Base-by-base conservation (phyloP, 2,888 invertebrate species). In the Meiosimyza platycephala region DNA sequence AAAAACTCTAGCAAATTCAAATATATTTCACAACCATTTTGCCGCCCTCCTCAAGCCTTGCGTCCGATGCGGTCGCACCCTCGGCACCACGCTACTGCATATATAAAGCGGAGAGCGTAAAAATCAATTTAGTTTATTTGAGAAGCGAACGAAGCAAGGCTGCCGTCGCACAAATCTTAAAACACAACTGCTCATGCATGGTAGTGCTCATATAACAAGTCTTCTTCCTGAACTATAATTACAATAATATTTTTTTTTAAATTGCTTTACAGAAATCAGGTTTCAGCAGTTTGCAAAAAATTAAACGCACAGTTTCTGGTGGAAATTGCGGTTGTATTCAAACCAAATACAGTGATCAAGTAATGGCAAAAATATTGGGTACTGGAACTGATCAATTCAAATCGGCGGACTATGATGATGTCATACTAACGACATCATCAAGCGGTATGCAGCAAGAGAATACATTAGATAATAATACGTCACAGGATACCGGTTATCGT, bases 301-400 rank as follows among this genome's bases (percentile, higher is more conserved):
- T 94, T 12, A 90, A 92, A 79, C 90, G 92, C 76, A 92, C 93
- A 0, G 91, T 93, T 0, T 92, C 92, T 0, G 92, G 92, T 0
- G 91, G 68, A 13, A 70, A 64, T 15, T 72, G 71, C n/a, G 57
- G 71, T 3, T 76, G 70, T 28, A 57, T 62, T 9, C 72, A 73
- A 12, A 66, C 52, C 51, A 76, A 73, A 67, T 73, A 59, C 72
- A 82, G 83, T 57, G 77, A 82, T 15, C 6, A 55, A 67, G 22
- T 63, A 5, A n/a, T 55, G 33, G 55, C 55, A 6, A 33, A 67
- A 12, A 16, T 65, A 12, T n/a, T 50, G 12, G 33, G 60, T 11
- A n/a, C n/a, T 15, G 60, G 1, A 15, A n/a, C 60, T n/a, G 55
- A n/a, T 16, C 11, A 55, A 2, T 15, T 22, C 55, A 55, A 22